These are phyloP conservation scores for Oedothorax gibbosus DNA, from an alignment of 1,140 invertebrate genomes.

Conservation along the genomic window DNA sequence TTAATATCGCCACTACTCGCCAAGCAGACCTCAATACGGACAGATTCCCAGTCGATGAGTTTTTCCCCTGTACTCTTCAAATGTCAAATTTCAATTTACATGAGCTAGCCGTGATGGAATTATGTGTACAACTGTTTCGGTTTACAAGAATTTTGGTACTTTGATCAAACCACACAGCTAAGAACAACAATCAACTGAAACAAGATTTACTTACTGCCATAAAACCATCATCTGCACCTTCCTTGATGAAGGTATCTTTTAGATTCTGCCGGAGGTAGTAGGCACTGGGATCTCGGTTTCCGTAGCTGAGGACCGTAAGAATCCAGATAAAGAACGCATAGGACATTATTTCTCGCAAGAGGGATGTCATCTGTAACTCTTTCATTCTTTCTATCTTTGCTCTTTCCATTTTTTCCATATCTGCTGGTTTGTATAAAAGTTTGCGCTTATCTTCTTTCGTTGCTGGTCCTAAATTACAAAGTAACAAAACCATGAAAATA, in stretches of 20 bases:
- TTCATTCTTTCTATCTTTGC: conserved; percentile 69
- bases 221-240: conserved; percentile 55
- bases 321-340: conserved; percentile 72
- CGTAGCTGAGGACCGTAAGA: conserved; percentile 70
- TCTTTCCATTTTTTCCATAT: conserved; percentile 68
- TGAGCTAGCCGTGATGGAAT: too few relatives aligned
- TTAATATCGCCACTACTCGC: too few relatives aligned
- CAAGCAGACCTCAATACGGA: too few relatives aligned
- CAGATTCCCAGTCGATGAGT: too few relatives aligned
- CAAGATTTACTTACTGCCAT: conserved; percentile 53
- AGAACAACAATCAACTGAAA: too few relatives aligned
- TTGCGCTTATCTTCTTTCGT: conserved; percentile 47
- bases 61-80: too few relatives aligned
- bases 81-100: too few relatives aligned
- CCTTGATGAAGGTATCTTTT: conserved; percentile 68
- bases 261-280: conserved; percentile 69
- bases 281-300: conserved; percentile 68
- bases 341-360: conserved; percentile 71
- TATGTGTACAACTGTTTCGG: too few relatives aligned
- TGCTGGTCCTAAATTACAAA: conserved; percentile 13
- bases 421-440: conserved; percentile 64
- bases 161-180: too few relatives aligned
- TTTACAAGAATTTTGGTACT: too few relatives aligned
- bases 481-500: not conserved
- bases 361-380: conserved; percentile 71